A percentile compares a stretch with the other conserved stretches of the same genome.
Evolutionary conservation across 2,888 invertebrate species (phyloP).

Genomic region (Eristalinus sepulchralis): DNA sequence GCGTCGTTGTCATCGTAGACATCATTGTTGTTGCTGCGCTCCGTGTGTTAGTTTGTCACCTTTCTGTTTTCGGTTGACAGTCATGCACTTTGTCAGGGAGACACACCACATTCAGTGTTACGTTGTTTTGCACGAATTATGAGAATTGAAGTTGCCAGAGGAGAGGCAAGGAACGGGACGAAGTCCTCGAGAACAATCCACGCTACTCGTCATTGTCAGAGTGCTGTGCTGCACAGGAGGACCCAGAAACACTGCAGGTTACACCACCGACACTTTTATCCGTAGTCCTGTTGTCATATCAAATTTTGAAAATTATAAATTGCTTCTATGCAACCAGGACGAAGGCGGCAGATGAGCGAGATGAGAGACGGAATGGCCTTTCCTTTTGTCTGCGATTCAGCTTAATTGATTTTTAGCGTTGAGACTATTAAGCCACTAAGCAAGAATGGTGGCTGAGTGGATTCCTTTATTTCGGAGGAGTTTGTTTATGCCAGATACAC

Average conservation of each 20-base stretch:
- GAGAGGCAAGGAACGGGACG: background rate
- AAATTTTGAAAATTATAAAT: conserved; percentile 63
- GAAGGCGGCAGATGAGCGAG: background rate
- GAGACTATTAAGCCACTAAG: conserved; percentile 50
- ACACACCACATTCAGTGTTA: conserved; percentile 13
- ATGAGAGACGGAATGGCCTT: background rate
- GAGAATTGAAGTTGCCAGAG: background rate
- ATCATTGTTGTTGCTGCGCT: conserved; percentile 40
- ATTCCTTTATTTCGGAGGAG: conserved; percentile 32
- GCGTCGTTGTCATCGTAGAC: conserved; percentile 73
- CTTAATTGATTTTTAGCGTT: conserved; percentile 66
- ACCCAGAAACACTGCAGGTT: conserved; percentile 13
- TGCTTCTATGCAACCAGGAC: conserved; percentile 17
- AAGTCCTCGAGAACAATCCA: conserved; percentile 2
- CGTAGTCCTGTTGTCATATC: conserved; percentile 34
- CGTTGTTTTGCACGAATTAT: conserved; percentile 43
- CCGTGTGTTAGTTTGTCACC: conserved; percentile 47
- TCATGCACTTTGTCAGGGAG: conserved; percentile 52
- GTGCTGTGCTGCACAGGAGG: conserved; percentile 5
- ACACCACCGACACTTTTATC: conserved; percentile 12
- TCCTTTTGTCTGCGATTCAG: conserved; percentile 60
- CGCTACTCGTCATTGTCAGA: conserved; percentile 27
- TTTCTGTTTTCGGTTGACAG: conserved; percentile 14
- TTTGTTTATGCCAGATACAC: conserved; percentile 27
- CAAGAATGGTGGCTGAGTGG: background rate